A percentile compares a stretch with the other conserved stretches of the same genome.
Evolutionary conservation across 2,797 vertebrate genomes (phyloP).

Genomic region (Chrysolophus pictus): DNA sequence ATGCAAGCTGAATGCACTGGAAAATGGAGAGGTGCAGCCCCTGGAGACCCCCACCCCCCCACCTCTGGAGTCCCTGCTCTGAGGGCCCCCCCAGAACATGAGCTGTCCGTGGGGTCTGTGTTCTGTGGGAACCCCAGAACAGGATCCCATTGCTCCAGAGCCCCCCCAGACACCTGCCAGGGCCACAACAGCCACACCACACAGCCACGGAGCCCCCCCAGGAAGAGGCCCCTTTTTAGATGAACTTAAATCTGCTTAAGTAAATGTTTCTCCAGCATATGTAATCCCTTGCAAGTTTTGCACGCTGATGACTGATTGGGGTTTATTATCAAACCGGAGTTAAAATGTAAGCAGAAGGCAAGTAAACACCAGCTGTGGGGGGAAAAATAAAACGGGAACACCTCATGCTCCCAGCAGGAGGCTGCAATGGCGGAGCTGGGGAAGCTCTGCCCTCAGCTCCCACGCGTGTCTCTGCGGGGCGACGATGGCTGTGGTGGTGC

Average conservation of each 20-base stretch:
- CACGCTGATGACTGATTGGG: accelerated
- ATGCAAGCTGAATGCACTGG: background rate
- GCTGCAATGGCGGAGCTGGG: background rate
- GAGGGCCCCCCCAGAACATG: background rate
- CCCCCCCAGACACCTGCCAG: background rate
- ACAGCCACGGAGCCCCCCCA: background rate
- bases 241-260: background rate
- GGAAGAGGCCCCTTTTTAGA: background rate
- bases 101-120: background rate
- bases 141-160: background rate
- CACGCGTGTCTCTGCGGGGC: too few relatives aligned
- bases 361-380: background rate
- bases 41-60: background rate
- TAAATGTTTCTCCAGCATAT: accelerated
- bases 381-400: background rate
- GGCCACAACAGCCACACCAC: background rate
- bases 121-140: background rate
- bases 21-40: background rate
- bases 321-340: background rate
- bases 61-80: background rate
- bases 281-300: accelerated
- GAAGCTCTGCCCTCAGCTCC: background rate
- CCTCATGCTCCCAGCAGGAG: background rate
- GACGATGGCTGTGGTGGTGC: accelerated
- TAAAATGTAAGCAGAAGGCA: background rate